Conservation (phyloP, 2,113 vertebrate species). For the Ardeotis arabs region DNA sequence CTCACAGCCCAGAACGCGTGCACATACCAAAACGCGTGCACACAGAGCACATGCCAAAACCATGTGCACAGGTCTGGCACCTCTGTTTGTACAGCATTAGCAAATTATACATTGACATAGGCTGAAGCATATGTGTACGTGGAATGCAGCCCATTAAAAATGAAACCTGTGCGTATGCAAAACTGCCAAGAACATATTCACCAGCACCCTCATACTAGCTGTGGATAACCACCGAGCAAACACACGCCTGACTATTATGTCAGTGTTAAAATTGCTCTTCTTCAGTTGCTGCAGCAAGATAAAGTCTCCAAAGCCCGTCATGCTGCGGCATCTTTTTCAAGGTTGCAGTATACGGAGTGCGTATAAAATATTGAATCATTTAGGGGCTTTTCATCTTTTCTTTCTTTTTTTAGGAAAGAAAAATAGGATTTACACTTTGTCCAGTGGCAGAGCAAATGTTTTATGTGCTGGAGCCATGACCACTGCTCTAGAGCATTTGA, state of each 20-base stretch:
- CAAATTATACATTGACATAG: background rate
- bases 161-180: background rate
- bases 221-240: background rate
- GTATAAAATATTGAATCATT: constrained; percentile 57
- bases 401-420: background rate
- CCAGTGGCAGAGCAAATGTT: constrained; percentile 31
- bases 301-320: constrained; percentile 52
- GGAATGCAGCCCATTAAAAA: background rate
- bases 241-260: constrained; percentile 52
- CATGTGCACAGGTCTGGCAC: background rate
- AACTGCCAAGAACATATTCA: background rate
- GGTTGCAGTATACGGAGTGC: background rate
- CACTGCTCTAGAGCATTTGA: constrained; percentile 21
- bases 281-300: constrained; percentile 58
- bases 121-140: background rate
- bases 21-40: background rate
- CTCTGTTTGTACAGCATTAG: rapidly evolving
- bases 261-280: constrained; percentile 62
- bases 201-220: background rate
- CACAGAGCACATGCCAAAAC: background rate
- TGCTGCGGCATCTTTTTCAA: constrained; percentile 48
- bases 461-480: constrained; percentile 38
- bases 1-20: rapidly evolving
- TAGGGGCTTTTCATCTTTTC: constrained; percentile 29
- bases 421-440: constrained; percentile 27